phyloP scores from a whole-genome alignment of 2,797 vertebrate species.

The Alauda arvensis region DNA sequence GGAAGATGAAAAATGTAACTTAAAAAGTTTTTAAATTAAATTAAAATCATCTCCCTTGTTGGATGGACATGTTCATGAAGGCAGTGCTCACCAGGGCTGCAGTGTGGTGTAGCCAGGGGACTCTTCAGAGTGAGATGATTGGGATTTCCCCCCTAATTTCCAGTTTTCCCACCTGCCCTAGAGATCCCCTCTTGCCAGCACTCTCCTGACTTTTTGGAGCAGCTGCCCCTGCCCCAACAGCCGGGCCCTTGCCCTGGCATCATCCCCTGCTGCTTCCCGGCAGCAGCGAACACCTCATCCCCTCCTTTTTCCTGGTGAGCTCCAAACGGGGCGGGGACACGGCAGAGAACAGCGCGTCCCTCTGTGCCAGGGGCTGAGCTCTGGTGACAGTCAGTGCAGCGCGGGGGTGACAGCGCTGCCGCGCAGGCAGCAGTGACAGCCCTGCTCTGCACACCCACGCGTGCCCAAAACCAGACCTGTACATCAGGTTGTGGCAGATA shows the following conservation, averaged over 20 bases:
- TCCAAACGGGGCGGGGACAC: neutral
- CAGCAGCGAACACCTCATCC: neutral
- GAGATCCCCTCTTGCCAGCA: neutral
- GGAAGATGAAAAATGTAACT: neutral
- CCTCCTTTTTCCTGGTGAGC: neutral
- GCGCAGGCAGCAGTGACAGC: neutral
- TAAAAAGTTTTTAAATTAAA: accelerated
- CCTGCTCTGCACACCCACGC: neutral
- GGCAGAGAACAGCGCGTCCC: neutral
- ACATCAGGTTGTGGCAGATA: neutral
- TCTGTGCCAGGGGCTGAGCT: neutral
- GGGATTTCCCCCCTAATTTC: neutral
- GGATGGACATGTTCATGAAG: neutral
- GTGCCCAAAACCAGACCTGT: neutral
- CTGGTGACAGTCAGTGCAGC: neutral
- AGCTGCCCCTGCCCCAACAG: neutral
- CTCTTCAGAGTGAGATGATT: neutral
- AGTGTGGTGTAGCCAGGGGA: neutral
- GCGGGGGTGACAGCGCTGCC: neutral
- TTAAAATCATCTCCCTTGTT: neutral
- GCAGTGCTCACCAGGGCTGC: neutral
- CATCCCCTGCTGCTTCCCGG: neutral
- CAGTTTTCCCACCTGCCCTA: neutral
- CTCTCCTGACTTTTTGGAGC: neutral
- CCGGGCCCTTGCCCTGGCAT: neutral